Evolutionary conservation across 1,140 invertebrate species (phyloP), one percentile per base, ranked within the genome.

Genomic region (Limonius californicus): DNA sequence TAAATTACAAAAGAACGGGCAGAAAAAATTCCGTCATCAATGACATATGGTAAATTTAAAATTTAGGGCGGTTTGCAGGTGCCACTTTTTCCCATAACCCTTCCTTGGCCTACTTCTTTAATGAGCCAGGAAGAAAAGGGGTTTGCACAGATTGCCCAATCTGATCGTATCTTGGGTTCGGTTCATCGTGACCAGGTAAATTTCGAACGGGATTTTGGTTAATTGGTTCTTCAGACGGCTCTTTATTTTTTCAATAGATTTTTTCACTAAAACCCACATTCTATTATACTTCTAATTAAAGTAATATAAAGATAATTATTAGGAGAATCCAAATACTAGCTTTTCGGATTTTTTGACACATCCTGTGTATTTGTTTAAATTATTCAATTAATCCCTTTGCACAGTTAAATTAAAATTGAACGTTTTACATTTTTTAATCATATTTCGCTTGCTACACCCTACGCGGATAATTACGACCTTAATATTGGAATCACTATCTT

Each of bases 61-160:
- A 67, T 65, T 65, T 65, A 56, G 62, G 66, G 58, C 65, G 67
- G 64, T 63, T 67, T 66, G 69, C 69, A 71, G 69, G 69, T 71
- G 69, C 67, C 67, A 59, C 39, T 66, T 65, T 69, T 71, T 67
- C 69, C 69, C 67, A 69, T 67, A 70, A 69, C 69, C 69, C 67
- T 70, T 69, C 65, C 62, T 35, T 32, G 69, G 66, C 69, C 69
- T 67, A 71, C 57, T 71, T 71, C 61, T 68, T 65, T 69, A 68
- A 69, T 69, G 65, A 69, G 62, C 43, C 64, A 60, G 62, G 65
- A 68, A 63, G 64, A 65, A 63, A 63, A 67, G 47, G 66, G 69
- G 69, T 69, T 69, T 63, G 67, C 69, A 70, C 63, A 68, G 67
- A 69, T 71, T 71, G 64, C 62, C 67, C 61, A 65, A 66, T 64